phyloP scores from a whole-genome alignment of 2,113 vertebrate genomes.

The Arizona elegans region DNA sequence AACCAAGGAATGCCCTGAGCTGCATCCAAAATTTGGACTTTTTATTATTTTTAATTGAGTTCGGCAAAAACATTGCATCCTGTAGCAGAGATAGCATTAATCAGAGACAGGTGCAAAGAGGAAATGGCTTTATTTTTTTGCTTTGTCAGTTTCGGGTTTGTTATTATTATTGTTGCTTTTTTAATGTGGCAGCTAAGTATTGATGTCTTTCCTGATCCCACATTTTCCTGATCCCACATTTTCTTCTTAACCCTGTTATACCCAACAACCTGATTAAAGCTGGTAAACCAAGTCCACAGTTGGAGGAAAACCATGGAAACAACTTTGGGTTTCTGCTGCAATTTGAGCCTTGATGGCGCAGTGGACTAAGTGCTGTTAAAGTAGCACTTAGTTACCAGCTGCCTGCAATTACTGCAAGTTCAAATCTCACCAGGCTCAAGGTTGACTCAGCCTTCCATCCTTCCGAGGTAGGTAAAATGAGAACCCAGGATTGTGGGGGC shows the following conservation, averaged over 20 bases:
- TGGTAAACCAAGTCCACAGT: too few relatives aligned
- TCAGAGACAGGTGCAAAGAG: background rate
- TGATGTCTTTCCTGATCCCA: too few relatives aligned
- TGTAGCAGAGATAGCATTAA: background rate
- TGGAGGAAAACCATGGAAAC: background rate
- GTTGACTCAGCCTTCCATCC: too few relatives aligned
- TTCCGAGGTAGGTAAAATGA: too few relatives aligned
- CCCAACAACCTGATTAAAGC: background rate
- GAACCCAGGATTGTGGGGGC: too few relatives aligned
- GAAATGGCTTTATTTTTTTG: too few relatives aligned
- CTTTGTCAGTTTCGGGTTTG: background rate
- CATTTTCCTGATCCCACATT: background rate
- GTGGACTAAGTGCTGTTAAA: too few relatives aligned
- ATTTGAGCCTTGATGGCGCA: too few relatives aligned
- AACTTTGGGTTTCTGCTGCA: background rate
- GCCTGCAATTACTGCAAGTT: too few relatives aligned
- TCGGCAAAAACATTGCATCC: background rate
- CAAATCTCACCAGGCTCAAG: too few relatives aligned
- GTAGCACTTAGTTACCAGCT: too few relatives aligned
- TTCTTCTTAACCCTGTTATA: background rate
- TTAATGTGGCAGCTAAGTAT: background rate
- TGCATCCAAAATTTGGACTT: background rate
- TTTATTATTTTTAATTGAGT: background rate
- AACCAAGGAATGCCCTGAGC: background rate
- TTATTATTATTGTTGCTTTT: too few relatives aligned